Conservation (phyloP, 2,888 invertebrate genomes). For the Zeuzera pyrina region DNA sequence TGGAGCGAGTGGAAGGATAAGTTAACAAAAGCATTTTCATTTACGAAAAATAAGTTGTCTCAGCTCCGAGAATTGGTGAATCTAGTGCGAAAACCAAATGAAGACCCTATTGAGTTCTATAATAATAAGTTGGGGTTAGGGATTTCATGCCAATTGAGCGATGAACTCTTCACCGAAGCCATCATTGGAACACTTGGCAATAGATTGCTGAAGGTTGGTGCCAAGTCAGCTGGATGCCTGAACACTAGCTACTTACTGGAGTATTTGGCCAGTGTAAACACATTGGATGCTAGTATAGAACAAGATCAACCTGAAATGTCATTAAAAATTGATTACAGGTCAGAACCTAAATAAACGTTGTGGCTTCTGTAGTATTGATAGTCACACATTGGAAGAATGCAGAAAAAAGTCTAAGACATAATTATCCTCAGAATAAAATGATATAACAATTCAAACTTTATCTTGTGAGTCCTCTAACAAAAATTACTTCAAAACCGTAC, state of each 20-base stretch:
- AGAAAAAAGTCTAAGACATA: too few relatives aligned
- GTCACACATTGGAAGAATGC: too few relatives aligned
- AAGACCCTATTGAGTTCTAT: constrained; percentile 12
- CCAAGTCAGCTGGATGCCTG: constrained; percentile 10
- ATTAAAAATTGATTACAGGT: constrained; percentile 7
- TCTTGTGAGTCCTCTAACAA: too few relatives aligned
- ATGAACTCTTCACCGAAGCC: too few relatives aligned
- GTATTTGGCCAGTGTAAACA: constrained; percentile 8
- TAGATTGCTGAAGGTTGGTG: constrained; percentile 12
- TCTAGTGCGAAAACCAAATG: constrained; percentile 6
- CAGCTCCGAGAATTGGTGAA: too few relatives aligned
- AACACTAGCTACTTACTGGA: constrained; percentile 6
- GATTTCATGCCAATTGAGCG: constrained; percentile 10
- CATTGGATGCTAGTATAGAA: not conserved
- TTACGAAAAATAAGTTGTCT: too few relatives aligned
- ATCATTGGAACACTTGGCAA: too few relatives aligned
- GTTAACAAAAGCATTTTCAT: too few relatives aligned
- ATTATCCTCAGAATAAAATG: too few relatives aligned
- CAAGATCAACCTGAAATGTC: constrained; percentile 3
- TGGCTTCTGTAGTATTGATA: constrained; percentile 4
- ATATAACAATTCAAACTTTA: too few relatives aligned
- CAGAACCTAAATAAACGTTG: constrained; percentile 9
- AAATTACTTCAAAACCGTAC: too few relatives aligned
- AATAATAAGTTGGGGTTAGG: constrained; percentile 13
- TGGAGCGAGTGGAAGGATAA: too few relatives aligned